Evolutionary conservation across 1,140 invertebrate species (phyloP).

Genomic region (Phymorhynchus buccinoides): DNA sequence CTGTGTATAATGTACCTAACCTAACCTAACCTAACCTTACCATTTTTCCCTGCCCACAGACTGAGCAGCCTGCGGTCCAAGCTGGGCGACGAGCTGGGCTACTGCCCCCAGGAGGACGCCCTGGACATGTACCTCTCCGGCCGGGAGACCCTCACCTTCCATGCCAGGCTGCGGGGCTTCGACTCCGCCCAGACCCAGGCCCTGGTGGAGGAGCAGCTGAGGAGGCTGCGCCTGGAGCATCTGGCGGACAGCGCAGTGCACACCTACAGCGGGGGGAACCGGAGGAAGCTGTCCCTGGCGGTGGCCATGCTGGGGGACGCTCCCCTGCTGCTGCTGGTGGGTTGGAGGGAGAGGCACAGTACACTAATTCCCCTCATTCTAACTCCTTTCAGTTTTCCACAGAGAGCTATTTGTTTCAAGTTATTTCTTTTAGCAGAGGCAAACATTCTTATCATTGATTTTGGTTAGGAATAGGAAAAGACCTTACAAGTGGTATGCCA

Average conservation of each 20-base stretch:
- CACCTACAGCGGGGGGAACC: constrained; percentile 74
- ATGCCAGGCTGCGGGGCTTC: constrained; percentile 68
- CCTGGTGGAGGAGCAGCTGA: constrained; percentile 70
- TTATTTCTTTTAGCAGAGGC: too few relatives aligned
- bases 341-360: constrained; percentile 31
- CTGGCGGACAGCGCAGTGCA: constrained; percentile 66
- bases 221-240: constrained; percentile 61
- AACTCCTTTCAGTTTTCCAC: too few relatives aligned
- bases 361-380: too few relatives aligned
- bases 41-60: neutral
- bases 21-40: neutral
- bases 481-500: too few relatives aligned
- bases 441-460: too few relatives aligned
- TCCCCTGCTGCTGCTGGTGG: constrained; percentile 71
- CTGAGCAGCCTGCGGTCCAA: neutral
- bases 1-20: too few relatives aligned
- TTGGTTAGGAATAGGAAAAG: too few relatives aligned
- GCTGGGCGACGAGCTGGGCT: constrained; percentile 74
- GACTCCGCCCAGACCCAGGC: constrained; percentile 49
- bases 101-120: constrained; percentile 89
- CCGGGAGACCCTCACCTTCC: constrained; percentile 60
- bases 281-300: constrained; percentile 73
- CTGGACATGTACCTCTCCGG: constrained; percentile 83
- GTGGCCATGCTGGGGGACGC: constrained; percentile 74
- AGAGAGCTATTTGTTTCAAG: too few relatives aligned